These are phyloP conservation scores for Baryphthengus martii DNA, from an alignment of 2,113 vertebrate species.

Conservation along the genomic window DNA sequence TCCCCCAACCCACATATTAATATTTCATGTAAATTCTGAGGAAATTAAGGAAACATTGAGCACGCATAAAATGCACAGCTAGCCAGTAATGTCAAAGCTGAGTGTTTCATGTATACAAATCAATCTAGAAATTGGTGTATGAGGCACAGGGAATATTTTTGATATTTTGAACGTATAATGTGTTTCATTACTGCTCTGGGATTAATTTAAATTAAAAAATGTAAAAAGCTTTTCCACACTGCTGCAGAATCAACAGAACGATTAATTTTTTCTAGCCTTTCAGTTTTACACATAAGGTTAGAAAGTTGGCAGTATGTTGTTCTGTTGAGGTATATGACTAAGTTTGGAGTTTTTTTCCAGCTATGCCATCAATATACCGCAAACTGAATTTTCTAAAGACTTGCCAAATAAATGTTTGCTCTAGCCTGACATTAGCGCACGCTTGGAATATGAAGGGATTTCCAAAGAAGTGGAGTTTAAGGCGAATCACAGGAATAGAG, in stretches of 20 bases:
- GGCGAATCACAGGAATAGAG: background rate
- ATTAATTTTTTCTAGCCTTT: background rate
- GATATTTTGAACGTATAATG: background rate
- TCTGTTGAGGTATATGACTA: background rate
- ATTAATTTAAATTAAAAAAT: constrained; percentile 23
- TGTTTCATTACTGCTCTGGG: background rate
- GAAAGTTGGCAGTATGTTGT: background rate
- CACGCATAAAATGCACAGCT: background rate
- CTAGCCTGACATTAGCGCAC: background rate
- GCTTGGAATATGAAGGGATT: background rate
- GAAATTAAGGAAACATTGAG: constrained; percentile 25
- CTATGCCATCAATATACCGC: background rate
- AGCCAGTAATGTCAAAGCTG: background rate
- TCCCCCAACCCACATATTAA: constrained; percentile 33
- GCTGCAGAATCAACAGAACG: background rate
- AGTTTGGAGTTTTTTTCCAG: background rate
- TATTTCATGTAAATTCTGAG: constrained; percentile 41
- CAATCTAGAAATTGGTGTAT: background rate
- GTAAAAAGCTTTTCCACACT: background rate
- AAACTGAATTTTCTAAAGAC: background rate
- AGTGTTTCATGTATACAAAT: background rate
- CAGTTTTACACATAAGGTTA: background rate
- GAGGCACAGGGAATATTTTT: background rate
- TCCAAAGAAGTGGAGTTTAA: background rate
- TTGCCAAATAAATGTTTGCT: background rate